These are phyloP conservation scores for Baccha elongata DNA, from an alignment of 2,888 invertebrate genomes.

Conservation along the genomic window DNA sequence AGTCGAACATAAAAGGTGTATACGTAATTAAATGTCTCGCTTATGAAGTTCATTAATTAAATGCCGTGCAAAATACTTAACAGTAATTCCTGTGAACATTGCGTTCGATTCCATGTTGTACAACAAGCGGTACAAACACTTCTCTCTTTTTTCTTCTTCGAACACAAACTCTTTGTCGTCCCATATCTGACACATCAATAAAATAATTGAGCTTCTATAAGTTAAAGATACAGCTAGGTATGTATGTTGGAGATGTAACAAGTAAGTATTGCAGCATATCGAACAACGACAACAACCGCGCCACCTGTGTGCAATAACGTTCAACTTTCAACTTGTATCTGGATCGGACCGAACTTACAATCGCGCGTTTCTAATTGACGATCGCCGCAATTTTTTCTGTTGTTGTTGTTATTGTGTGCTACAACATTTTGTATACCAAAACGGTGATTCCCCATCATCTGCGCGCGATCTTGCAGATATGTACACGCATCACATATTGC, in stretches of 20 bases:
- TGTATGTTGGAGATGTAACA: constrained; percentile 12
- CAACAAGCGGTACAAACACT: constrained; percentile 47
- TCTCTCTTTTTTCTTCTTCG: constrained; percentile 6
- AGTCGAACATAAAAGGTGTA: neutral
- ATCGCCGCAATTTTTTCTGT: constrained; percentile 6
- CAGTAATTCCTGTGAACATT: constrained; percentile 61
- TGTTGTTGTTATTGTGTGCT: neutral
- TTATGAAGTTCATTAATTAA: constrained; percentile 71
- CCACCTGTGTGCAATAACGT: constrained; percentile 63
- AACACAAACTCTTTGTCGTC: neutral
- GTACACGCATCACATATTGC: constrained; percentile 65
- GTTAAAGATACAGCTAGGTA: constrained; percentile 40
- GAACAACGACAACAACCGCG: too few species aligned
- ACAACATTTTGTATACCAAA: constrained; percentile 49
- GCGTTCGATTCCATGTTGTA: constrained; percentile 64
- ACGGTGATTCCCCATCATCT: constrained; percentile 64
- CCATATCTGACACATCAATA: constrained; percentile 55
- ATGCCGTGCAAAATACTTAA: constrained; percentile 51
- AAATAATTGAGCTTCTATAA: constrained; percentile 32
- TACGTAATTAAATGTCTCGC: constrained; percentile 68
- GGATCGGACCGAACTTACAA: constrained; percentile 27
- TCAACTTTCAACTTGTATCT: constrained; percentile 63
- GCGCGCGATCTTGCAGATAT: constrained; percentile 43
- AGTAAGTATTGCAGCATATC: too few species aligned
- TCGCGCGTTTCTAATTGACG: constrained; percentile 54